Conservation (phyloP, 2,113 vertebrate genomes). For the Oceanites oceanicus region DNA sequence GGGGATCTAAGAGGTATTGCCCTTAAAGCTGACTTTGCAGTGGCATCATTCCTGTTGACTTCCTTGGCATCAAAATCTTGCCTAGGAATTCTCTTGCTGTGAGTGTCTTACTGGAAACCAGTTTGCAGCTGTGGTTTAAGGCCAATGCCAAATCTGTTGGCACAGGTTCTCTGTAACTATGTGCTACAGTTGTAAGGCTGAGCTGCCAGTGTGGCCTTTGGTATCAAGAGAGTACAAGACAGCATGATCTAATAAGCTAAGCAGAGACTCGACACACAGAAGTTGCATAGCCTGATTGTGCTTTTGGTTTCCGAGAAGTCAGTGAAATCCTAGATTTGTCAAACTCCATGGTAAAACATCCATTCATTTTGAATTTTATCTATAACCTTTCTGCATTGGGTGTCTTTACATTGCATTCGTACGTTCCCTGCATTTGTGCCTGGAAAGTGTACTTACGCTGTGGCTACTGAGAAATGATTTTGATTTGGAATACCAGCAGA, state of each 20-base stretch:
- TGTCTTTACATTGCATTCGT: background rate
- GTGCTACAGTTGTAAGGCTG: background rate
- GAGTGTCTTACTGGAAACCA: background rate
- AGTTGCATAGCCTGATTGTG: background rate
- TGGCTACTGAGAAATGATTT: background rate
- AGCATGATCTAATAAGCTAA: background rate
- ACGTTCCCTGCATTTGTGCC: background rate
- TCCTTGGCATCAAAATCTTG: background rate
- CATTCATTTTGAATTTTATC: background rate
- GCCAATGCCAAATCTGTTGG: background rate
- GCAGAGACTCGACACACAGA: background rate
- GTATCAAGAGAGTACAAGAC: background rate
- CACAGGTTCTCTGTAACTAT: background rate
- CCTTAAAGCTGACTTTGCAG: background rate
- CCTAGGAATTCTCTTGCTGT: background rate
- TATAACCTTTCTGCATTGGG: fast-evolving
- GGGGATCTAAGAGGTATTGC: background rate
- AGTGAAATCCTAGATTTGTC: background rate
- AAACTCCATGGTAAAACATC: background rate
- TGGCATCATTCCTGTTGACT: background rate
- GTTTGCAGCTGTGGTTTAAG: background rate
- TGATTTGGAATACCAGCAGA: background rate
- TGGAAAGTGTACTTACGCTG: background rate
- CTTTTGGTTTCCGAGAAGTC: background rate
- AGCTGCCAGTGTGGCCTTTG: background rate